These are phyloP conservation scores for Cichlasoma orientale DNA, from an alignment of 2,797 vertebrate species.

Conservation along the genomic window DNA sequence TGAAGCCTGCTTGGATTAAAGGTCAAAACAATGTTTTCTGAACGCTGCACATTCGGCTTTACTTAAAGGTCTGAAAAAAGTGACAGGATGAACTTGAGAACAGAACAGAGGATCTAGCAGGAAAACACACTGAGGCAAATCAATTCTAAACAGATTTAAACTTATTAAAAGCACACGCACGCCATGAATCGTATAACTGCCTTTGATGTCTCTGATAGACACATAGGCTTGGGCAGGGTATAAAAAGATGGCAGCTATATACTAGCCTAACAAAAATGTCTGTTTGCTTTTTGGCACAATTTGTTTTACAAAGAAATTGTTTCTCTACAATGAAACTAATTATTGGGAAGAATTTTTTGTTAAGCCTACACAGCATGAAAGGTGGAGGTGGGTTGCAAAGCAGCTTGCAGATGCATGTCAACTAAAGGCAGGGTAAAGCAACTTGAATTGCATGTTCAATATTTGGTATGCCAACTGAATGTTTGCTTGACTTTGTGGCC, in stretches of 20 bases:
- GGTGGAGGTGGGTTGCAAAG: background rate
- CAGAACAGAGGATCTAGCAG: background rate
- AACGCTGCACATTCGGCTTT: conserved; percentile 4
- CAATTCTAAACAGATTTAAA: background rate
- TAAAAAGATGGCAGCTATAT: conserved; percentile 13
- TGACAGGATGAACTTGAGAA: background rate
- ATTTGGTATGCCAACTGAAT: too few species aligned
- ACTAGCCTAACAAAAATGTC: conserved; percentile 27
- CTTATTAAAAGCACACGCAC: background rate
- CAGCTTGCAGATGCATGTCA: background rate
- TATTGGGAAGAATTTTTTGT: too few species aligned
- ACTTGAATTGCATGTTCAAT: too few species aligned
- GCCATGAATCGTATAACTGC: background rate
- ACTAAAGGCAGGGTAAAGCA: too few species aligned
- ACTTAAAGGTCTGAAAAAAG: background rate
- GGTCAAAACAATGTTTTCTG: conserved; percentile 5
- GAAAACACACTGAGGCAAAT: background rate
- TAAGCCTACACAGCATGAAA: background rate
- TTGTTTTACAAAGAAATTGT: too few species aligned
- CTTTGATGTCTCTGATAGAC: background rate
- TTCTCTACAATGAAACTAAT: too few species aligned
- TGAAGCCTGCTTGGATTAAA: conserved; percentile 26
- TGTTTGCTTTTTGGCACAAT: conserved; percentile 5
- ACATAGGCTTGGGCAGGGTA: background rate
- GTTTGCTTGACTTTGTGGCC: background rate